Evolutionary conservation across 2,888 invertebrate species (phyloP), one percentile per base, ranked within the genome.

Genomic region (Heteromurus nitidus): DNA sequence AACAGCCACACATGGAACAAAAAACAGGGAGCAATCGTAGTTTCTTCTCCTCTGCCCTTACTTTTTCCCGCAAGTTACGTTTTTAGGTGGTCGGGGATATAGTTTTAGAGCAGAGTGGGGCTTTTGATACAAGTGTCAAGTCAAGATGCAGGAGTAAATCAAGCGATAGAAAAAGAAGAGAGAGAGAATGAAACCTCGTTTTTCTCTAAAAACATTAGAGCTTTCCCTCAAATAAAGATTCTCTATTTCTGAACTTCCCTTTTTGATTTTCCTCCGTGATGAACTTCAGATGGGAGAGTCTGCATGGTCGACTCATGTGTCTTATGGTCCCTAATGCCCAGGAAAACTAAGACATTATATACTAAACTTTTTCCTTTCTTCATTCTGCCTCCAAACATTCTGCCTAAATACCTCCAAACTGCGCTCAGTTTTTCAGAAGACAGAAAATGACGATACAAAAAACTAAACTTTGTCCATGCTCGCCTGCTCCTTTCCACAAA

Each of bases 81-180:
- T 2, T 11, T 18, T 50, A 47, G 36, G 31, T 42, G 44, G 60
- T 31, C 30, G 31, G 64, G 18, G 65, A 47, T 53, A 53, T 50
- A n/a, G 73, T 26, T 44, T n/a, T n/a, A n/a, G n/a, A n/a, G n/a
- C 55, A 26, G n/a, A 26, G 55, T 55, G 42, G 20, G 67, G 68
- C 60, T 76, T 76, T 58, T 55, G 76, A 68, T 68, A 58, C 76
- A 76, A 42, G 76, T 68, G 76, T 76, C 76, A 76, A 76, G 68
- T 68, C 76, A 76, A 75, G 75, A 75, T 75, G 65, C 65, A 58
- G 31, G 68, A 76, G 76, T 76, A 76, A 76, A 68, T 76, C 68
- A 68, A 76, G 60, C 67, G 76, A 67, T 68, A n/a, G 60, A 42
- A 26, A 65, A 65, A 44, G 26, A 42, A 11, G 31, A 30, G 18